Evolutionary conservation across 2,888 invertebrate genomes (phyloP).

Genomic region (Drosophila yooni): DNA sequence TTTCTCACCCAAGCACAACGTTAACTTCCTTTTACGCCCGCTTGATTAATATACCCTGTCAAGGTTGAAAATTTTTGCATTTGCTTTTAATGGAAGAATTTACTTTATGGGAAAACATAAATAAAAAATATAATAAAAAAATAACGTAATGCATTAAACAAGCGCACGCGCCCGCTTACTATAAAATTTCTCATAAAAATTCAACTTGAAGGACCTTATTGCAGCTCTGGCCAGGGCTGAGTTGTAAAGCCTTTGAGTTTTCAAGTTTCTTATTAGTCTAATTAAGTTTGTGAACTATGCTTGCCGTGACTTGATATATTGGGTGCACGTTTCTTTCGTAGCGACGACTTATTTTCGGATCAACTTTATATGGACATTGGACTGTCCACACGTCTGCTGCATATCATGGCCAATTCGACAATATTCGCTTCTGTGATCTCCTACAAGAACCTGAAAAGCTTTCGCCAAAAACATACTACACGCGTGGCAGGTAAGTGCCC

Average conservation of each 20-base stretch:
- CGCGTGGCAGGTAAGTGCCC: conserved; percentile 83
- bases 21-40: conserved; percentile 59
- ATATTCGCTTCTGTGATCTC: conserved; percentile 85
- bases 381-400: conserved; percentile 80
- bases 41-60: conserved; percentile 66
- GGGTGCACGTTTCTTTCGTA: conserved; percentile 50
- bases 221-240: neutral
- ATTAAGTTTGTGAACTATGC: conserved; percentile 52
- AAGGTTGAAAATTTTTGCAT: conserved; percentile 35
- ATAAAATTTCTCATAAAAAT: conserved; percentile 65
- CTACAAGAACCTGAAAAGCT: conserved; percentile 85
- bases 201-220: conserved; percentile 40
- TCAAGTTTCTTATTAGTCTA: conserved; percentile 69
- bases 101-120: conserved; percentile 71
- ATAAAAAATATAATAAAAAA: conserved; percentile 41
- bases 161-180: conserved; percentile 40
- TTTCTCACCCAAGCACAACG: conserved; percentile 45
- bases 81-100: conserved; percentile 66
- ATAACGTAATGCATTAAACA: conserved; percentile 52
- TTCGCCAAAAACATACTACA: conserved; percentile 84
- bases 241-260: conserved; percentile 11
- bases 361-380: conserved; percentile 85
- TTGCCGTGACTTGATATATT: conserved; percentile 36
- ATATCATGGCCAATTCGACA: conserved; percentile 84
- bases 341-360: conserved; percentile 85